Conservation (phyloP, 2,888 invertebrate genomes). For the Venustoraphidia nigricollis region DNA sequence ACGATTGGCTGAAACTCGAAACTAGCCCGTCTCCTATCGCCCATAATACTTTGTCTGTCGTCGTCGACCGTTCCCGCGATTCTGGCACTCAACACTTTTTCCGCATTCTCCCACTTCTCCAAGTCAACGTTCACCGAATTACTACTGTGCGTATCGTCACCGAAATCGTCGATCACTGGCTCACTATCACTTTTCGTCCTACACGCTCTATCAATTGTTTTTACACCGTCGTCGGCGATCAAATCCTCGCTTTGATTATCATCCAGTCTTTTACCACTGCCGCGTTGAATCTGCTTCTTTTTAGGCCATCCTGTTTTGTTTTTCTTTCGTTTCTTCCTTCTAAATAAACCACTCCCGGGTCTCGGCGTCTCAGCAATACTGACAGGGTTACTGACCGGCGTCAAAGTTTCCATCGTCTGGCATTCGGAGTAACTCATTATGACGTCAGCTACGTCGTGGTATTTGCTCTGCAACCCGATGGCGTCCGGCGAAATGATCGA, state of each 20-base stretch:
- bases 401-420: constrained; percentile 23
- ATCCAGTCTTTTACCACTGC: constrained; percentile 24
- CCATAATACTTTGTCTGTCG: constrained; percentile 18
- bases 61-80: constrained; percentile 19
- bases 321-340: constrained; percentile 46
- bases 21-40: constrained; percentile 10
- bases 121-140: constrained; percentile 15
- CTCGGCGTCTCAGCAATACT: constrained; percentile 15
- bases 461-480: constrained; percentile 19
- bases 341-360: constrained; percentile 7
- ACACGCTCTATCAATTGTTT: constrained; percentile 5
- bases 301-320: constrained; percentile 74
- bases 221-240: neutral
- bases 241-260: constrained; percentile 13
- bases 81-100: constrained; percentile 21
- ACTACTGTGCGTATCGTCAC: constrained; percentile 2
- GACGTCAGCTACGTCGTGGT: constrained; percentile 32
- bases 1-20: constrained; percentile 48
- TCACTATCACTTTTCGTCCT: constrained; percentile 10
- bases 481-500: constrained; percentile 19
- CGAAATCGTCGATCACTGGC: constrained; percentile 9
- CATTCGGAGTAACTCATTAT: constrained; percentile 32
- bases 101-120: constrained; percentile 20
- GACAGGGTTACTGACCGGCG: too few relatives aligned
- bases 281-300: constrained; percentile 26